These are phyloP conservation scores for Hybognathus amarus DNA, from an alignment of 2,797 vertebrate species.

Conservation along the genomic window DNA sequence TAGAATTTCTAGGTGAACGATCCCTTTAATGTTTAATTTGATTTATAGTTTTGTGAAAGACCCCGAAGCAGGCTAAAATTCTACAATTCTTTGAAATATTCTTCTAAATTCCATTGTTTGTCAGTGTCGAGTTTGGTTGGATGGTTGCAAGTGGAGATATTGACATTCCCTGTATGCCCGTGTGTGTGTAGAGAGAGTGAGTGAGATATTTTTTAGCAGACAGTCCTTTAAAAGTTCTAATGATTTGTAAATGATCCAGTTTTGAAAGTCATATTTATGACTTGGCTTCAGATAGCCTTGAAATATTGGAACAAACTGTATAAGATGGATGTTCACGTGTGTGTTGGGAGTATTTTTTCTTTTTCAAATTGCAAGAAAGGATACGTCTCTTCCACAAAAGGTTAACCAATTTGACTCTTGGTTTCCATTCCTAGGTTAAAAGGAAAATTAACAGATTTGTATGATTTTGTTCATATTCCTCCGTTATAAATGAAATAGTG, in stretches of 20 bases:
- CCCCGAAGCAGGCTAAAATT: slow-evolving; percentile 16
- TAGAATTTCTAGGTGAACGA: no score
- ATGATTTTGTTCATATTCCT: slow-evolving; percentile 24
- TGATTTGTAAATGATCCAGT: slow-evolving; percentile 47
- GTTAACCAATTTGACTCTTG: slow-evolving; percentile 9
- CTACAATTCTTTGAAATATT: slow-evolving; percentile 15
- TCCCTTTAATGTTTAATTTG: slow-evolving; percentile 16
- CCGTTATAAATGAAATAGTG: slow-evolving; percentile 3
- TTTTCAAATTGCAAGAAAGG: slow-evolving; percentile 37
- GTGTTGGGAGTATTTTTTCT: slow-evolving; percentile 26
- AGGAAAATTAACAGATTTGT: slow-evolving; percentile 5
- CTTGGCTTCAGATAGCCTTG: slow-evolving; percentile 21
- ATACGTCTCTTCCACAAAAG: slow-evolving; percentile 14
- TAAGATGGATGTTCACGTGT: slow-evolving; percentile 40
- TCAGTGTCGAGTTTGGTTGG: neutral
- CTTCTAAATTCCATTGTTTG: slow-evolving; percentile 9
- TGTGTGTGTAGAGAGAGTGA: neutral
- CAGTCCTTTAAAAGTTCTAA: slow-evolving; percentile 61
- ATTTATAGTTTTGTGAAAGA: slow-evolving; percentile 45
- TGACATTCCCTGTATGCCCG: slow-evolving; percentile 75
- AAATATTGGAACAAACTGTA: slow-evolving; percentile 32
- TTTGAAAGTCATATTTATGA: slow-evolving; percentile 25
- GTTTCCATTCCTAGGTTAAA: slow-evolving; percentile 52
- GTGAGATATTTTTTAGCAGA: neutral
- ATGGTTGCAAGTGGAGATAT: slow-evolving; percentile 48